Evolutionary conservation across 35 echinoderm and acorn worm species (phyloP), one percentile per base, ranked within the genome.

Genomic region (Apostichopus californicus): DNA sequence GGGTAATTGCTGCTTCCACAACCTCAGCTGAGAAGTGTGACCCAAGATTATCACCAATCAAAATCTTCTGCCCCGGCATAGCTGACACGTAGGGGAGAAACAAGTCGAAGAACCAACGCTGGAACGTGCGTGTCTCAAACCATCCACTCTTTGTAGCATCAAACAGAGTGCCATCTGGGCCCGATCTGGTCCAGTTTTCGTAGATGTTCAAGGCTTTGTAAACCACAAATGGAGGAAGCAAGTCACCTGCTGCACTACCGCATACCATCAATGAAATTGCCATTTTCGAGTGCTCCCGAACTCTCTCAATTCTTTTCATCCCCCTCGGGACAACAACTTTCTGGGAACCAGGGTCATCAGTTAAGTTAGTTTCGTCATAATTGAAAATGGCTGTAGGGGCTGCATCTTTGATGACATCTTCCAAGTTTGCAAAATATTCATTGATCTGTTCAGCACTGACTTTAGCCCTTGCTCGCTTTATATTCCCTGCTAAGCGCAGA

Each of bases 81-180:
- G 57, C 55, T 6, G 57, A 55, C 18, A 73, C 60, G 26, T 92
- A 79, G 18, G 80, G 79, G 12, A 92, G 4, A 57, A 92, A 92
- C 5, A 92, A 70, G 9, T 92, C 79, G 18, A 92, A 92, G 54
- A 92, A 92, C 91, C 81, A 92, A 23, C 91, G 55, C 55, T 92
- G 56, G 53, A 84, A 92, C 18, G 79, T 92, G 3, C 65, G 60
- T 64, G 55, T 84, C 25, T 92, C 63, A 70, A 92, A 92, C 90
- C 90, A 92, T 21, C 90, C 90, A 83, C 90, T 92, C 66, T 80
- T 83, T 5, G 90, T 92, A 17, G 90, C 77, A 12, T 8, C 90
- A 92, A 81, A 92, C 58, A 81, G 80, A 5, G 78, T 57, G 15
- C 77, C 58, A 65, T 14, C 78, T 58, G 77, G 90, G 12, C 91